These are phyloP conservation scores for Drosophila borealis DNA, from an alignment of 2,888 invertebrate species.

Conservation along the genomic window DNA sequence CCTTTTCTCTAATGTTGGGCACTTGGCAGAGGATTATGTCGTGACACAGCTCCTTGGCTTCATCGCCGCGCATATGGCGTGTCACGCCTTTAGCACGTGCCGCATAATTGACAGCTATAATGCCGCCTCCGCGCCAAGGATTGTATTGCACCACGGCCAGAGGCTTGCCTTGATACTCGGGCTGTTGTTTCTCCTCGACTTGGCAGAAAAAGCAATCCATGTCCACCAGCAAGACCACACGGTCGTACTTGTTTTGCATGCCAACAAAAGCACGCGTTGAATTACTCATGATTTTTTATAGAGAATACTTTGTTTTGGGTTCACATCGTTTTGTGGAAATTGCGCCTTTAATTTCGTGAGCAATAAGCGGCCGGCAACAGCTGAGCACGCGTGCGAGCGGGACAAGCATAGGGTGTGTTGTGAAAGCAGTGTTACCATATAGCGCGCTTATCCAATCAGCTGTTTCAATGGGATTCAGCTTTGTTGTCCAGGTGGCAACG, in stretches of 20 bases:
- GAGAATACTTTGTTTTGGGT: not conserved
- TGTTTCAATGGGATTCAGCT: slow-evolving; percentile 11
- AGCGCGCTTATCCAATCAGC: slow-evolving; percentile 16
- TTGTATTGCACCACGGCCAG: slow-evolving; percentile 99
- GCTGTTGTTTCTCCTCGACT: slow-evolving; percentile 97
- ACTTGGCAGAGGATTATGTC: slow-evolving; percentile 93
- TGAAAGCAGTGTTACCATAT: slow-evolving; percentile 11
- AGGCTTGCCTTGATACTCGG: slow-evolving; percentile 93
- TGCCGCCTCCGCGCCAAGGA: slow-evolving; percentile 96
- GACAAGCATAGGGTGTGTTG: slow-evolving; percentile 13
- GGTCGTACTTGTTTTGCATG: slow-evolving; percentile 85
- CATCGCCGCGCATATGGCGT: slow-evolving; percentile 94
- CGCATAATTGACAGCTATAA: slow-evolving; percentile 98
- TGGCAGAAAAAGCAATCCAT: slow-evolving; percentile 99
- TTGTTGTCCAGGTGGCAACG: slow-evolving; percentile 23
- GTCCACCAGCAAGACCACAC: slow-evolving; percentile 95
- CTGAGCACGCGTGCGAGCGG: slow-evolving; percentile 14
- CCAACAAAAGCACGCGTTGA: slow-evolving; percentile 72
- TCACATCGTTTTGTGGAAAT: slow-evolving; percentile 19
- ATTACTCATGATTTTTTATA: slow-evolving; percentile 35
- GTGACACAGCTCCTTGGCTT: slow-evolving; percentile 95
- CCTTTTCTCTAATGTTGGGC: slow-evolving; percentile 95
- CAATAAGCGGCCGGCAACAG: slow-evolving; percentile 33
- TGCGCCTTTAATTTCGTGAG: slow-evolving; percentile 33
- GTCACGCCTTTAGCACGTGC: slow-evolving; percentile 96